Base-by-base conservation (phyloP, 1,140 invertebrate genomes). In the Megathymus violae region DNA sequence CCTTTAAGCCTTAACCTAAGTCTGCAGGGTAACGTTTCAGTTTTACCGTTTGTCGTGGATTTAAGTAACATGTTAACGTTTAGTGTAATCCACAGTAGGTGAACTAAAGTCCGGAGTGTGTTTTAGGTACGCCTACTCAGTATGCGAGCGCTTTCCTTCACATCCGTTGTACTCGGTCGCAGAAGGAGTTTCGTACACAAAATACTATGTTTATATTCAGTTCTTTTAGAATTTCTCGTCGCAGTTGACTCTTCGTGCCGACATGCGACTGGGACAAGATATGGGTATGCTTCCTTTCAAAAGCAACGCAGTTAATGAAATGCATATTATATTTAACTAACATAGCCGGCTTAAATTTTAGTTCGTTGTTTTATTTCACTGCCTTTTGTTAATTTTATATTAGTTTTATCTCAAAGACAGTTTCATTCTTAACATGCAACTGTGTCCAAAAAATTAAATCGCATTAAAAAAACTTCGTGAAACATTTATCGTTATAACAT, bases 51-150 rank as follows among this genome's bases (percentile, higher is more conserved):
- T 77, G 76, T 83, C 73, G 74, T 67, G 65, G 61, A 75, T 75
- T 85, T 80, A 81, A 78, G 79, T 84, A 79, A 80, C 78, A 88
- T 83, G 79, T 81, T 87, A 85, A 85, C 82, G 82, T 87, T 88
- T 83, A 78, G 82, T 84, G 77, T 88, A 86, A 86, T 86, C 81
- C 80, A 59, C 61, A 77, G 79, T 87, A 82, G 78, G 80, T 81
- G 76, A 77, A 83, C 75, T 83, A 76, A 80, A 89, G 79, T 84
- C 88, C 78, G 84, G 80, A 88, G 80, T 89, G 81, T 90, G 83
- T 90, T 89, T 90, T 88, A 88, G 83, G 85, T 79, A 80, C 79
- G 85, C 75, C 82, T 89, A 85, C 80, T 90, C 81, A 85, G 86
- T 87, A 90, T 90, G 88, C 88, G 86, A 88, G 82, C 82, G 82